Evolutionary conservation across 2,888 invertebrate genomes (phyloP), one percentile per base, ranked within the genome.

Genomic region (Tetropium fuscum): DNA sequence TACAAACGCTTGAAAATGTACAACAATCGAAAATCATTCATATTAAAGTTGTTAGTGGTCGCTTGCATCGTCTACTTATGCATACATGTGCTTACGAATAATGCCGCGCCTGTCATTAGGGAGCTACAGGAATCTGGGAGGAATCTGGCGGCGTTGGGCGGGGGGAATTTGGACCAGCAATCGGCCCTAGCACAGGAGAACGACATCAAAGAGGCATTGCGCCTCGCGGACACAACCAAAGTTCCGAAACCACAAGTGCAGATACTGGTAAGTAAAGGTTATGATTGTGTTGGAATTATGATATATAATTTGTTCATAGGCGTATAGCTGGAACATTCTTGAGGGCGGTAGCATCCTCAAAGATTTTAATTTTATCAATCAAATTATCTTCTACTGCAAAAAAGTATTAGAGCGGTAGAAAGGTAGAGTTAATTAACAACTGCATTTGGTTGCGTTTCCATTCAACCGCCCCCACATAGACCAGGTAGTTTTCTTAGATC

Each of bases 111-210:
- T 13, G 70, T 73, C 30, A 71, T 75, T 53, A 75, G 80, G 45
- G 81, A 82, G 60, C 69, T 82, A 60, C 82, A 82, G 68, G 81
- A 81, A 59, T 80, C 81, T n/a, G 83, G 83, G 1, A 71, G 83
- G 56, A 81, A 78, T 66, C 64, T 83, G 57, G 82, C 81, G 20
- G 80, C 81, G 15, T 67, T 83, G 53, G 82, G 81, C 19, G 57
- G 68, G 44, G 64, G 61, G 32, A 65, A 68, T 34, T 40, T 68
- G 27, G 72, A 70, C 2, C 53, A 66, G 38, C 60, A n/a, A 4
- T n/a, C 22, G 5, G 11, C 60, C 10, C 32, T 60, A 13, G 53
- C 65, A 10, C 66, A 69, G 13, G 69, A 69, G 30, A 59, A 58
- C 53, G 57, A 62, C 36, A 44, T 53, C 20, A 53, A 58, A 27